Evolutionary conservation across 2,797 vertebrate genomes (phyloP).

Genomic region (Aquila chrysaetos): DNA sequence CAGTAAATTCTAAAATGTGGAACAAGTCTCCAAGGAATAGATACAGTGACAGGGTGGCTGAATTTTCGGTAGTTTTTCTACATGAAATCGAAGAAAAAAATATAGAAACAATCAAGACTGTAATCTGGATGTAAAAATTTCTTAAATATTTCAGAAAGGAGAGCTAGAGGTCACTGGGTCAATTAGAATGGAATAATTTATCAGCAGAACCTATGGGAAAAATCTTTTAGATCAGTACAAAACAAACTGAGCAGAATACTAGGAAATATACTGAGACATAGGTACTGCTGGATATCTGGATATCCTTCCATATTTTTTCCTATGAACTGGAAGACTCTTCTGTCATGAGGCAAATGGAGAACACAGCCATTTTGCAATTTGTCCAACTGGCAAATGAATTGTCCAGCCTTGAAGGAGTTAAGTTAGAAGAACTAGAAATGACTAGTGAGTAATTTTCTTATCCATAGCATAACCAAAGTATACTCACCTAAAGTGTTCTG

Average conservation of each 20-base stretch:
- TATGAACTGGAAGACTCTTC: not conserved
- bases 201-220: not conserved
- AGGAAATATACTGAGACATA: not conserved
- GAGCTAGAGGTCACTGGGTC: not conserved
- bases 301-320: not conserved
- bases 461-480: not conserved
- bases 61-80: not conserved
- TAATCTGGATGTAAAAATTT: not conserved
- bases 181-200: not conserved
- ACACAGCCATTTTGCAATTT: not conserved
- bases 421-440: not conserved
- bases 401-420: not conserved
- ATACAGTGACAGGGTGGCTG: not conserved
- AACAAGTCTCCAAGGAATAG: not conserved
- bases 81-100: not conserved
- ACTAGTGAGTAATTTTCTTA: not conserved
- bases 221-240: not conserved
- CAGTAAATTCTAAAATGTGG: not conserved
- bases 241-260: not conserved
- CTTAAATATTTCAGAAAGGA: not conserved
- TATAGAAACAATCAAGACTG: not conserved
- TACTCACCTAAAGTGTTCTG: not conserved
- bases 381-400: not conserved
- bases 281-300: not conserved
- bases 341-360: not conserved